These are phyloP conservation scores for Marisa cornuarietis DNA, from an alignment of 1,140 invertebrate species.

Conservation along the genomic window DNA sequence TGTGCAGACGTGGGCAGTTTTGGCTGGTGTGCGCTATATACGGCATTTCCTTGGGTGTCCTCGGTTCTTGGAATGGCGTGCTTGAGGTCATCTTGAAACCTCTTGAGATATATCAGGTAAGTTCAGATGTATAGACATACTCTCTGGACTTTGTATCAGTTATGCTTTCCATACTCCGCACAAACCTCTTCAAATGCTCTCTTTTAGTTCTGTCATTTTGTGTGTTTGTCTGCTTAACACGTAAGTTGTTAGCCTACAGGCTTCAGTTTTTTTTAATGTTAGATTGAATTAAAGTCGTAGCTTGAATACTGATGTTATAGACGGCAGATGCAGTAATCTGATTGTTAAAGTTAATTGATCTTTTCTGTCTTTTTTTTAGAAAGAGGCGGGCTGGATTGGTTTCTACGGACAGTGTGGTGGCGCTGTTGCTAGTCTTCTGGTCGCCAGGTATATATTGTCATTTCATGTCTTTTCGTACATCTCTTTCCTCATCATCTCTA, in stretches of 20 bases:
- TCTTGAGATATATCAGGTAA: slow-evolving; percentile 37
- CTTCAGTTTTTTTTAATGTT: background rate
- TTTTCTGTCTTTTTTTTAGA: background rate
- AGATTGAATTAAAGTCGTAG: background rate
- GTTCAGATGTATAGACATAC: too few relatives aligned
- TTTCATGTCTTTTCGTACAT: background rate
- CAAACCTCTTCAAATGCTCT: too few relatives aligned
- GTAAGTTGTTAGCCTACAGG: too few relatives aligned
- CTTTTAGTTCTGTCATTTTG: background rate
- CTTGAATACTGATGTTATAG: too few relatives aligned
- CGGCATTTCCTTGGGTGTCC: slow-evolving; percentile 36
- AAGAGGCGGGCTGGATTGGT: slow-evolving; percentile 7
- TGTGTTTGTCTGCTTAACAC: background rate
- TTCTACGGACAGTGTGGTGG: slow-evolving; percentile 5
- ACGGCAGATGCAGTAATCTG: background rate
- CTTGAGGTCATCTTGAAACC: slow-evolving; percentile 44
- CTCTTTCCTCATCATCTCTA: too few relatives aligned
- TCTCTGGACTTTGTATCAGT: too few relatives aligned
- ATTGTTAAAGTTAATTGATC: background rate
- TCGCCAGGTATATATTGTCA: background rate
- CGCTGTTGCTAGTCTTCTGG: background rate
- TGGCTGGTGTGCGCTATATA: slow-evolving; percentile 41
- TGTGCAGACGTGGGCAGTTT: slow-evolving; percentile 36
- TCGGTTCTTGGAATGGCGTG: slow-evolving; percentile 39
- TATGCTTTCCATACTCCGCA: too few relatives aligned